phyloP scores from a whole-genome alignment of 2,113 vertebrate species.

The Parotia lawesii region DNA sequence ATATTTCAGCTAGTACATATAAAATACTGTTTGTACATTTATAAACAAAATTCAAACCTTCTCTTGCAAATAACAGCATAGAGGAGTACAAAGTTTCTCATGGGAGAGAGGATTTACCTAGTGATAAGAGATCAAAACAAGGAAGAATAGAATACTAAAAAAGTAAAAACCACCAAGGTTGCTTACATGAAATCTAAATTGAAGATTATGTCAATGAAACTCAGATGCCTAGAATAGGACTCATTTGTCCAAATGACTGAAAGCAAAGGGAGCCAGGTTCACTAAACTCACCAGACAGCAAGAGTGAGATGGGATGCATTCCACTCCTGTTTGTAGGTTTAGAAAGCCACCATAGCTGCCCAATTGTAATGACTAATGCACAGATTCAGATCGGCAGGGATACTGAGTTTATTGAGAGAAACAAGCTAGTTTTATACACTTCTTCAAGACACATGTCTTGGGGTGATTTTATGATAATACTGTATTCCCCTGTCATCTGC shows the following conservation, averaged over 20 bases:
- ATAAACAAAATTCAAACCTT: background rate
- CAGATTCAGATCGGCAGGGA: background rate
- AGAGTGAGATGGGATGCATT: background rate
- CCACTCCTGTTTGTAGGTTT: background rate
- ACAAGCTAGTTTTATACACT: background rate
- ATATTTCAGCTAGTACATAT: background rate
- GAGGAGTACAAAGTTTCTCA: background rate
- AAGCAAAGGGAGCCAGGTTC: background rate
- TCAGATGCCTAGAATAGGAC: background rate
- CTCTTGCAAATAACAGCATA: background rate
- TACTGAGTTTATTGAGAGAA: background rate
- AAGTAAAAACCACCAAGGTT: background rate
- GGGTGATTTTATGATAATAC: no score
- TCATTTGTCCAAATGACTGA: background rate
- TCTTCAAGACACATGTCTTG: background rate
- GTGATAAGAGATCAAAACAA: background rate
- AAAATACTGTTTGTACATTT: background rate
- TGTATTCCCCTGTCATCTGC: no score
- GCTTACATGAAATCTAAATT: background rate
- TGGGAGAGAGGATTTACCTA: background rate
- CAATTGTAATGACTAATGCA: background rate
- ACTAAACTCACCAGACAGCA: background rate
- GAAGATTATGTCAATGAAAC: background rate
- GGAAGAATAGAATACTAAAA: background rate
- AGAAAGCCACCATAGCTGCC: background rate